A percentile compares a stretch with the other conserved stretches of the same genome.
phyloP scores from a whole-genome alignment of 2,113 vertebrate species.

The Centropus bengalensis region DNA sequence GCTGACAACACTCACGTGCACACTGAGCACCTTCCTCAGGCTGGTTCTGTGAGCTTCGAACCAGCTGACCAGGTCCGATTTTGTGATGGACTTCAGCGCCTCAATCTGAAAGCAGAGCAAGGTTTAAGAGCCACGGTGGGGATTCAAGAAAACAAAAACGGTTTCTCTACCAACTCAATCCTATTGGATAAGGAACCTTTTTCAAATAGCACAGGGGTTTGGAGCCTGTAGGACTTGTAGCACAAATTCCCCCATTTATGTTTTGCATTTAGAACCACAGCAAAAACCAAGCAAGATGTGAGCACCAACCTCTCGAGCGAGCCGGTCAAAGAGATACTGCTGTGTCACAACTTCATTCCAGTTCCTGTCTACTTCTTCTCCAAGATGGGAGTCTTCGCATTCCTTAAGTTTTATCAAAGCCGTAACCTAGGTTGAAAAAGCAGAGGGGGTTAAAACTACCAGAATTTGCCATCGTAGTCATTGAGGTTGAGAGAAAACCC shows the following conservation, averaged over 20 bases:
- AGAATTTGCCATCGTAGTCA: neutral
- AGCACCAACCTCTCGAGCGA: conserved; percentile 85
- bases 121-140: neutral
- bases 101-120: conserved; percentile 81
- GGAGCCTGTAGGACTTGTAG: neutral
- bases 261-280: neutral
- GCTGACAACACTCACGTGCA: conserved; percentile 83
- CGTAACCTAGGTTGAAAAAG: conserved; percentile 76
- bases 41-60: conserved; percentile 83
- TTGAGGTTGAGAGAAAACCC: neutral
- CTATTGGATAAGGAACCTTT: neutral
- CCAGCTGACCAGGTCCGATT: conserved; percentile 87
- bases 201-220: neutral
- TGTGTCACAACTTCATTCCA: conserved; percentile 95
- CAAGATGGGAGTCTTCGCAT: conserved; percentile 93
- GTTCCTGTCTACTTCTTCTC: conserved; percentile 96
- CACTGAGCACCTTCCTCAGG: conserved; percentile 86
- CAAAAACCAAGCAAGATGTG: neutral
- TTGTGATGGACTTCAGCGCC: conserved; percentile 87
- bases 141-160: neutral
- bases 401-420: conserved; percentile 95
- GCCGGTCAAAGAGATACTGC: conserved; percentile 92
- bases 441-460: neutral
- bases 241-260: neutral
- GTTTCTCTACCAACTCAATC: neutral